Base-by-base conservation (phyloP, 2,797 vertebrate species). In the Holocentrus rufus region DNA sequence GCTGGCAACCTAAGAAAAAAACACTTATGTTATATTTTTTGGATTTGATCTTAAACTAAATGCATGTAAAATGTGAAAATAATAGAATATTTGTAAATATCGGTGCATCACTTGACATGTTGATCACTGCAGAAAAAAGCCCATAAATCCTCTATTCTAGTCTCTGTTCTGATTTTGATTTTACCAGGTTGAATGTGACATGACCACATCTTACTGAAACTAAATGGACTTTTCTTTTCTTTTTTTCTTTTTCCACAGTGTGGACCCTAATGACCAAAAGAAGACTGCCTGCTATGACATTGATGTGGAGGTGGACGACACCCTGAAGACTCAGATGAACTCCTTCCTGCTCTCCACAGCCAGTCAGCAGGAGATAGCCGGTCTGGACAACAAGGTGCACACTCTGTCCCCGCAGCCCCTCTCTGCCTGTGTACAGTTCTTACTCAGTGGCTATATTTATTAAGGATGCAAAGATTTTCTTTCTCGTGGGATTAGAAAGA, bases 291-390 rank as follows among this genome's bases (percentile, higher is more conserved):
- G 98, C 90, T 99, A 99, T 17, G 98, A 99, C 86, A 99, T 99
- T 27, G 98, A 99, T 0, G 98, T 99, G 77, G 98, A 99, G 87
- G 98, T 99, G 83, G 98, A 99, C 0, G 98, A 99, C 81, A 99
- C 97, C 0, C 90, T 99, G 85, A 99, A 99, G 92, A 98, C 98
- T 8, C 98, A 99, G 93, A 99, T 99, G 98, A 99, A 99, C 92
- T 99, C 98, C 65, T 99, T 99, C 78, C 93, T 99, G 84, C 94
- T 99, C 0, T 99, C 98, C 67, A 99, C 98, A 9, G 97, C 98
- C 85, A 99, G 98, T 85, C 98, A 99, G 77, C 98, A 99, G 91
- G 98, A 99, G 85, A 99, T 99, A 10, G 98, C 98, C 46, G 96
- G 98, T 69, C 91, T 99, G 86, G 98, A 99, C 91, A 99, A 99